These are phyloP conservation scores for Drosophila sechellia DNA, from an alignment of 1,140 invertebrate species.

Conservation along the genomic window DNA sequence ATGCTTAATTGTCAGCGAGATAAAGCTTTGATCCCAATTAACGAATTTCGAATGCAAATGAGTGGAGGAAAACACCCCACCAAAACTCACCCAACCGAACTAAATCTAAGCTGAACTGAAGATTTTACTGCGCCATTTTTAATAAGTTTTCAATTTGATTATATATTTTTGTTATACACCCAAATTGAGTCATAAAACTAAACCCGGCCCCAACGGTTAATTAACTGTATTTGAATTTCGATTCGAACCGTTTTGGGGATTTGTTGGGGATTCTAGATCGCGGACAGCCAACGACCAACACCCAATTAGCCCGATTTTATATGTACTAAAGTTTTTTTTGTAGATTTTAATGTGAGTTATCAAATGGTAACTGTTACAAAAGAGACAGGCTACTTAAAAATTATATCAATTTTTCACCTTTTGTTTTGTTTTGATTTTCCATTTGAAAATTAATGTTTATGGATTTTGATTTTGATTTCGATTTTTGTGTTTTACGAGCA, in stretches of 20 bases:
- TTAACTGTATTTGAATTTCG: slow-evolving; percentile 65
- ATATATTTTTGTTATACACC: slow-evolving; percentile 66
- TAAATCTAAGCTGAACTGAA: background rate
- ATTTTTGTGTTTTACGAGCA: slow-evolving; percentile 54
- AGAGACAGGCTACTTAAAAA: slow-evolving; percentile 50
- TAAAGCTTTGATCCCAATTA: slow-evolving; percentile 67
- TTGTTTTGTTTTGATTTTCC: slow-evolving; percentile 40
- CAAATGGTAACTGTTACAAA: slow-evolving; percentile 69
- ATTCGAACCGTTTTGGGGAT: background rate
- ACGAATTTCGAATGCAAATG: slow-evolving; percentile 75
- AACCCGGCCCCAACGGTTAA: slow-evolving; percentile 54
- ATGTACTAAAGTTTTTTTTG: slow-evolving; percentile 49
- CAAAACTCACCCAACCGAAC: slow-evolving; percentile 2
- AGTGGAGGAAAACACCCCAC: slow-evolving; percentile 34
- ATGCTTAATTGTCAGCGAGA: slow-evolving; percentile 66
- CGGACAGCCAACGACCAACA: slow-evolving; percentile 42
- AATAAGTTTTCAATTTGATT: slow-evolving; percentile 75
- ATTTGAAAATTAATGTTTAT: slow-evolving; percentile 69
- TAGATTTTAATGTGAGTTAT: slow-evolving; percentile 72
- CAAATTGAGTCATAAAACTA: slow-evolving; percentile 75
- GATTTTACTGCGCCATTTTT: slow-evolving; percentile 61
- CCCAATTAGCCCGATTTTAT: slow-evolving; percentile 72
- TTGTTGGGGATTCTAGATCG: slow-evolving; percentile 46
- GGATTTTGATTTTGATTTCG: slow-evolving; percentile 34
- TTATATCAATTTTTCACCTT: slow-evolving; percentile 42